Evolutionary conservation across 2,113 vertebrate species (phyloP), one percentile per base, ranked within the genome.

Genomic region (Poeciliopsis retropinna): DNA sequence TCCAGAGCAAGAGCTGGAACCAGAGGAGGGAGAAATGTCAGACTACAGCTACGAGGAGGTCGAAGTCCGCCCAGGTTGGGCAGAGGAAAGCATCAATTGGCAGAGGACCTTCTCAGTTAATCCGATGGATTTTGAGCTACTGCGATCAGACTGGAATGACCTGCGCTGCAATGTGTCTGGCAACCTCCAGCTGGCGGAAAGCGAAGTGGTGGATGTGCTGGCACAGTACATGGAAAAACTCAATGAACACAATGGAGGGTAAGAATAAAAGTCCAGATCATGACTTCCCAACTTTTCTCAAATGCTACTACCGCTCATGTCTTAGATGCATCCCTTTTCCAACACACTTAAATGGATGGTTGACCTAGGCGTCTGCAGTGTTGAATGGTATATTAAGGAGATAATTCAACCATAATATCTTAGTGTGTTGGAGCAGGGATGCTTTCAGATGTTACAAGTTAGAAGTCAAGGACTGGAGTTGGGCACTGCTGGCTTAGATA

Each of bases 141-240:
- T 99, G 91, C 96, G 98, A 76, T 99, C 98, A 0, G 98, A 99
- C 93, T 99, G 98, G 98, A 99, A 99, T 0, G 98, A 99, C 90
- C 94, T 99, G 70, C 96, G 97, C 84, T 99, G 98, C 91, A 99
- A 99, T 0, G 97, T 99, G 64, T 99, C 98, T 0, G 98, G 98
- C 3, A 99, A 99, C 92, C 94, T 99, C 66, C 98, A 99, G 95
- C 96, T 99, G 88, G 89, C 93, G 0, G 97, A 99, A 92, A 93
- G 96, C 0, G 98, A 99, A 91, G 98, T 98, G 0, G 97, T 99
- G 68, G 98, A 98, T 0, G 96, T 99, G 78, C 94, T 97, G 82
- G 96, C 97, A 0, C 97, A 98, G 93, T 99, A 98, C 93, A 99
- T 99, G 98, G 98, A 99, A 92, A 96, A 95, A 72, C 97, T 99